Evolutionary conservation across 2,113 vertebrate species (phyloP).

Genomic region (Hoplias malabaricus): DNA sequence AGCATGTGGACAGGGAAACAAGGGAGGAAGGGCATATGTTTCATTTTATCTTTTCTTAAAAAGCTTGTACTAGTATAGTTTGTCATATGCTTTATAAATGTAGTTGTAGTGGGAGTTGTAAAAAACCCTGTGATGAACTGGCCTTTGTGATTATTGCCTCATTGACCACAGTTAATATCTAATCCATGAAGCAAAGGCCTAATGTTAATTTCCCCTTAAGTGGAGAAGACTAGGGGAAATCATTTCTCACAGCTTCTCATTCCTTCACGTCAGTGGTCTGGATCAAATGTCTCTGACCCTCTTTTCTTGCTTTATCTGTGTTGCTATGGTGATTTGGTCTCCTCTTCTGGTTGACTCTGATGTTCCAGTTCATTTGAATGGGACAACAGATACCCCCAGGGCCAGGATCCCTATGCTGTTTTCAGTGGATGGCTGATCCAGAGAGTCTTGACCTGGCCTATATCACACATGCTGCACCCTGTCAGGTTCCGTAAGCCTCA

Average conservation of each 20-base stretch:
- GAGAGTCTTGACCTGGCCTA: slow-evolving; percentile 20
- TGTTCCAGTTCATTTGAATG: not conserved
- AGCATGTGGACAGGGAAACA: too few species aligned
- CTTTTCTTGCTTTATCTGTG: not conserved
- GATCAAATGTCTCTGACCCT: not conserved
- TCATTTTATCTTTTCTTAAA: too few species aligned
- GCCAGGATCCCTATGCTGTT: not conserved
- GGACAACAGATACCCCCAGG: slow-evolving; percentile 1
- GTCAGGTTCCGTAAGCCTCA: not conserved
- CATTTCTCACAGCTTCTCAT: not conserved
- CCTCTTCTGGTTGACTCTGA: not conserved
- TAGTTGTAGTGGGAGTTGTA: too few species aligned
- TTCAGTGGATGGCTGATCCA: slow-evolving; percentile 15
- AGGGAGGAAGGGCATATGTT: too few species aligned
- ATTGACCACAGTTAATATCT: too few species aligned
- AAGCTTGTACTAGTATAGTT: too few species aligned
- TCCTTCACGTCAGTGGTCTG: not conserved
- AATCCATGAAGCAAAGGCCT: not conserved
- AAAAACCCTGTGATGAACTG: too few species aligned
- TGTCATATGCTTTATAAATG: too few species aligned
- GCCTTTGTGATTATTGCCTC: too few species aligned
- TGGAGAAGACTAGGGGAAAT: not conserved
- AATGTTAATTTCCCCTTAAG: too few species aligned
- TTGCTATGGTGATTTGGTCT: slow-evolving; percentile 19
- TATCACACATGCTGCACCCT: slow-evolving; percentile 6